Evolutionary conservation across 2,888 invertebrate genomes (phyloP), one percentile per base, ranked within the genome.

Genomic region (Parthenolecanium corni): DNA sequence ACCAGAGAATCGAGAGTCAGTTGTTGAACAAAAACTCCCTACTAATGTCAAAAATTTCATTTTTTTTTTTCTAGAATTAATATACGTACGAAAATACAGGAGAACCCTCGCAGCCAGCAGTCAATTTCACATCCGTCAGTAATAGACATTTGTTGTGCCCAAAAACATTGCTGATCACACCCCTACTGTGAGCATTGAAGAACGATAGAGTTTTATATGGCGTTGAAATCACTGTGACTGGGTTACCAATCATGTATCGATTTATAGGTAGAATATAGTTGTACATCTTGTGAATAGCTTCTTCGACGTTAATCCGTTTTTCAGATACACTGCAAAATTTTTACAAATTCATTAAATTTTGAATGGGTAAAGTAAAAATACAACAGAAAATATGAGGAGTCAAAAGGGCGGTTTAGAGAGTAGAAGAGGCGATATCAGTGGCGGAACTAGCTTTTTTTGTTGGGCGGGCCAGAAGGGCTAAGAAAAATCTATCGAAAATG

Each of bases 11-110:
- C n/a, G n/a, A n/a, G n/a, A n/a, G n/a, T n/a, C n/a, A n/a, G n/a
- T n/a, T n/a, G n/a, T n/a, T n/a, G n/a, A n/a, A n/a, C n/a, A n/a
- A n/a, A n/a, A n/a, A n/a, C n/a, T n/a, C n/a, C n/a, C n/a, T n/a
- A n/a, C n/a, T n/a, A n/a, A n/a, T n/a, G n/a, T n/a, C n/a, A n/a
- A n/a, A n/a, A n/a, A n/a, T n/a, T n/a, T n/a, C n/a, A n/a, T n/a
- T n/a, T n/a, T n/a, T n/a, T n/a, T n/a, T n/a, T n/a, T n/a, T n/a
- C n/a, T n/a, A n/a, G n/a, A n/a, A n/a, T n/a, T n/a, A n/a, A 14
- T 18, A 23, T 23, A 58, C 62, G 36, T 31, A 62, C 62, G 52
- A 53, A 53, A 52, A 62, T 38, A 62, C 62, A 18, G 62, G 62
- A 3, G 62, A 23, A 18, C 62, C 62, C 52, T 53, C 62, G 18